Evolutionary conservation across 2,797 vertebrate species (phyloP).

Genomic region (Chelonia mydas): DNA sequence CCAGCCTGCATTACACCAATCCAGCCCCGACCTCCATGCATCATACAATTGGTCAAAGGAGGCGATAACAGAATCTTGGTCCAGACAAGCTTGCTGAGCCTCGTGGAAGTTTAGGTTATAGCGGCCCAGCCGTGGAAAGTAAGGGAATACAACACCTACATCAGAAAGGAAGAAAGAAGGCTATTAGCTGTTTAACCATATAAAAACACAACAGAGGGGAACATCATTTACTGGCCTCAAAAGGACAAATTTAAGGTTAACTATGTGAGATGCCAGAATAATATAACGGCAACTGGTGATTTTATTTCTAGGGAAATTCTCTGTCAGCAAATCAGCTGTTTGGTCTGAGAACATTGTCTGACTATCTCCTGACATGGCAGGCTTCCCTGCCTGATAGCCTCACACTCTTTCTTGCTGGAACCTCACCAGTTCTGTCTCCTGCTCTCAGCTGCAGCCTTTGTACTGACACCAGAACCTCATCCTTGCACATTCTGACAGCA

Average conservation of each 20-base stretch:
- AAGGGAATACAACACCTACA: conserved; percentile 94
- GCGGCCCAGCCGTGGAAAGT: conserved; percentile 86
- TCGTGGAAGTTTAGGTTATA: conserved; percentile 91
- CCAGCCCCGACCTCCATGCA: conserved; percentile 91
- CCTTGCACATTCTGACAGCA: rapidly evolving
- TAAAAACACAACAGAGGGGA: background rate
- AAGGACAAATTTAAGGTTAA: background rate
- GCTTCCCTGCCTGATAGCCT: rapidly evolving
- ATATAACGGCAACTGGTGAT: background rate
- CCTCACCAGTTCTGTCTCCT: rapidly evolving
- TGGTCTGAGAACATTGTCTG: background rate
- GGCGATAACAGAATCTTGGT: conserved; percentile 89
- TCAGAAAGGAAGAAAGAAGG: background rate
- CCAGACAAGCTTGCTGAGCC: conserved; percentile 86
- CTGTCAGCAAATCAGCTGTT: background rate
- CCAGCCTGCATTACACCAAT: conserved; percentile 99
- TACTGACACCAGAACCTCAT: background rate
- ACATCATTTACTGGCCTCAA: background rate
- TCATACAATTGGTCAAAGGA: conserved; percentile 89
- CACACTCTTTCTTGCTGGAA: background rate
- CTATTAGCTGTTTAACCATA: background rate
- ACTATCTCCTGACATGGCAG: rapidly evolving
- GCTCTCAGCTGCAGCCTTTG: background rate
- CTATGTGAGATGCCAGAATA: rapidly evolving
- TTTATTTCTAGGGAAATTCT: rapidly evolving